These are phyloP conservation scores for Metaphire vulgaris DNA, from an alignment of 1,140 invertebrate species.

Conservation along the genomic window DNA sequence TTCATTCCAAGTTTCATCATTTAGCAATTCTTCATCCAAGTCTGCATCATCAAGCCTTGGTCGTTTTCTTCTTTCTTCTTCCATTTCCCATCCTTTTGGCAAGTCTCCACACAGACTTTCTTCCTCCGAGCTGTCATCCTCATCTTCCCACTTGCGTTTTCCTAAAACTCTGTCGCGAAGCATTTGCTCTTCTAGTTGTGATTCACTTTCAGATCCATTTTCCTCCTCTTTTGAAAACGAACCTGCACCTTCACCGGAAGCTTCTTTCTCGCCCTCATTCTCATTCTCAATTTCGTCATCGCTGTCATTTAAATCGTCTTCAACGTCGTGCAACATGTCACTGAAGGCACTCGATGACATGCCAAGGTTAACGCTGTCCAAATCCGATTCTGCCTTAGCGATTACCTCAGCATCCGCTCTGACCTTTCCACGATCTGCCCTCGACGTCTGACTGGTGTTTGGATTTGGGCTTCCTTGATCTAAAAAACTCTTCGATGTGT, in stretches of 20 bases:
- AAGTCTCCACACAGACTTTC: background rate
- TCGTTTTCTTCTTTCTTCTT: background rate
- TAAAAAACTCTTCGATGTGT: slow-evolving; percentile 22
- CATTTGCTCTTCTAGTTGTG: background rate
- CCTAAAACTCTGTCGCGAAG: background rate
- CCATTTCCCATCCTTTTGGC: background rate
- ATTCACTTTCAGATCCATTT: background rate
- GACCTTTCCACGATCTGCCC: no score
- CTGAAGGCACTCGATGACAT: background rate
- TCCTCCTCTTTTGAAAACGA: no score
- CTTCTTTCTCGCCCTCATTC: background rate
- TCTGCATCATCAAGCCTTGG: background rate
- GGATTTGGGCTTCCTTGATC: background rate
- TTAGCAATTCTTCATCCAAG: background rate
- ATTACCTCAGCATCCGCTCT: background rate
- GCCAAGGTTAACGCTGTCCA: background rate
- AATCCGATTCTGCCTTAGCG: background rate
- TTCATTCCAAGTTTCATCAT: background rate
- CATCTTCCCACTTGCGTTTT: background rate
- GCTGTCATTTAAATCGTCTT: background rate
- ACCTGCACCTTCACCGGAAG: background rate
- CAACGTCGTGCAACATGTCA: background rate
- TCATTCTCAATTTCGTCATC: background rate
- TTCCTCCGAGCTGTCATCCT: background rate
- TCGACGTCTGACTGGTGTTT: background rate